A percentile compares a stretch with the other conserved stretches of the same genome.
Evolutionary conservation across 2,113 vertebrate genomes (phyloP).

Genomic region (Pipra filicauda): DNA sequence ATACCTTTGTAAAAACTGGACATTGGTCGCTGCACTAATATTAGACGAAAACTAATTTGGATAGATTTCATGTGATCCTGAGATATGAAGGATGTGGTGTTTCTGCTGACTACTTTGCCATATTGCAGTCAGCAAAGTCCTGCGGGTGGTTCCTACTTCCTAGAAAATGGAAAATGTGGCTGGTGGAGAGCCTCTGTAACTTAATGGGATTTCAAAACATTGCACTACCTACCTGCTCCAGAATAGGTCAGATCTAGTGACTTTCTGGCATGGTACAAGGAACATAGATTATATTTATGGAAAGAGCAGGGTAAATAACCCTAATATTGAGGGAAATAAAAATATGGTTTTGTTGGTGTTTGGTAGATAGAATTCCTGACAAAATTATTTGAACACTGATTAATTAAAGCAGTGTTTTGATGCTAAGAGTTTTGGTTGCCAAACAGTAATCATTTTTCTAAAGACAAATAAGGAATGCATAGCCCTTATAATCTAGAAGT

Average conservation of each 20-base stretch:
- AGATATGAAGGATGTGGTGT: neutral
- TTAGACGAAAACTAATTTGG: neutral
- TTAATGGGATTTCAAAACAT: neutral
- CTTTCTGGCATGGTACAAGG: neutral
- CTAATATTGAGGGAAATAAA: neutral
- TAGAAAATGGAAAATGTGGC: neutral
- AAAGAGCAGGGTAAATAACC: neutral
- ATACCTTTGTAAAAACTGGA: neutral
- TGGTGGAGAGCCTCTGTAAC: neutral
- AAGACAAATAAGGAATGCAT: neutral
- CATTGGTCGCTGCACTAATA: neutral
- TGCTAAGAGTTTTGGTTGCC: neutral
- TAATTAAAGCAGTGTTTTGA: neutral
- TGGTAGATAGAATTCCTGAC: neutral
- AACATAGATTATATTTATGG: neutral
- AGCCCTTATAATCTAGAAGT: neutral
- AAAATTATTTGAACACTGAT: neutral
- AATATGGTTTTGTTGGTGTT: neutral
- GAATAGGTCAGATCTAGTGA: neutral
- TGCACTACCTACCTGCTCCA: neutral
- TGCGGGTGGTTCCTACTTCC: neutral
- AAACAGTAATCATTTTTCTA: neutral
- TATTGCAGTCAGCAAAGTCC: neutral
- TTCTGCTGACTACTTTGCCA: neutral
- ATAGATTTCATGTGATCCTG: neutral